Conservation (phyloP, 1,140 invertebrate species). For the Meloidogyne exigua region DNA sequence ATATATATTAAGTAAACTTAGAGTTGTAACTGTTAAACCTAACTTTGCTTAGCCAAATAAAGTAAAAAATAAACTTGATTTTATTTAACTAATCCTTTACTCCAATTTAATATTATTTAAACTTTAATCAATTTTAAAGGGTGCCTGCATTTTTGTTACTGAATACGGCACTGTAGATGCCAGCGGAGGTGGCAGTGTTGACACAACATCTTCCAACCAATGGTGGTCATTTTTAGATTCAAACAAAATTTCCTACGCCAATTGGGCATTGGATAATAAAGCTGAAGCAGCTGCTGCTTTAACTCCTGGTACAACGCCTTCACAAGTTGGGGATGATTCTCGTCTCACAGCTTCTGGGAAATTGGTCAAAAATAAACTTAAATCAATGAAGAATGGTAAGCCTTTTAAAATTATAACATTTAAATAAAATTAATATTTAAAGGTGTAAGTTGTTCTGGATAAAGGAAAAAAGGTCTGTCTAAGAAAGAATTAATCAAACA, state of each 20-base stretch:
- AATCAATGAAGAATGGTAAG: neutral
- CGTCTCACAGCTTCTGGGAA: constrained; percentile 19
- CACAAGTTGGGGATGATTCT: constrained; percentile 21
- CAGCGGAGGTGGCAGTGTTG: constrained; percentile 25
- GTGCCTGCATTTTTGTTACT: constrained; percentile 29
- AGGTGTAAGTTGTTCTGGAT: too few species aligned
- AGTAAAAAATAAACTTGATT: too few species aligned
- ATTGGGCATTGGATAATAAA: constrained; percentile 27
- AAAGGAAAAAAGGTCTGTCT: too few species aligned
- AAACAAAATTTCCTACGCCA: constrained; percentile 28
- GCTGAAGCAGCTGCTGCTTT: constrained; percentile 17
- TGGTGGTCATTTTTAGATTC: constrained; percentile 32
- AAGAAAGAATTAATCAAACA: too few species aligned
- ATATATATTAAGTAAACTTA: too few species aligned
- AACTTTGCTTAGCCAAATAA: too few species aligned
- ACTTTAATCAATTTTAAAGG: too few species aligned
- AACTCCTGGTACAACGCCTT: constrained; percentile 4
- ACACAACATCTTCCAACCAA: constrained; percentile 15
- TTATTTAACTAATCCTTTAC: too few species aligned
- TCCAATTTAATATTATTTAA: too few species aligned
- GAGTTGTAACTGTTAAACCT: too few species aligned
- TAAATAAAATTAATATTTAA: too few species aligned
- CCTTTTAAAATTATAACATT: too few species aligned
- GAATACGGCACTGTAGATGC: constrained; percentile 35
- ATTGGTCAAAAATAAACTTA: constrained; percentile 12